These are phyloP conservation scores for Magallana ariakensis DNA, from an alignment of 1,140 invertebrate species.

Conservation along the genomic window DNA sequence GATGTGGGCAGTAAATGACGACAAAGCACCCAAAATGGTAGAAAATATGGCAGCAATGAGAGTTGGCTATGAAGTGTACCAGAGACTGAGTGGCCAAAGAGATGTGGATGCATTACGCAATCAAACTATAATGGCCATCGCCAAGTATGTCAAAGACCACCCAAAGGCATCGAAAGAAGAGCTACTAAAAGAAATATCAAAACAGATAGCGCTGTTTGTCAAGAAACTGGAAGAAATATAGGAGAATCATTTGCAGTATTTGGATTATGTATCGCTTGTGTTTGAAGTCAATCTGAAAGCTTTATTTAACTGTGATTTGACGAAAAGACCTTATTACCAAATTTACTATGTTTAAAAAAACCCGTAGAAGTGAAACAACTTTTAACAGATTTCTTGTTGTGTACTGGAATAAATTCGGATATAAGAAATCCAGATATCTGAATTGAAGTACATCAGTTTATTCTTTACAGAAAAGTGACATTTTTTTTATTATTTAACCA, in stretches of 20 bases:
- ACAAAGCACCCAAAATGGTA: constrained; percentile 51
- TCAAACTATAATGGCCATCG: constrained; percentile 66
- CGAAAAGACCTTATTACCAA: no score
- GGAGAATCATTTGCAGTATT: neutral
- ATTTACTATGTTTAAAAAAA: no score
- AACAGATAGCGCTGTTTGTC: constrained; percentile 65
- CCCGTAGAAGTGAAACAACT: no score
- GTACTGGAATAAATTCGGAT: no score
- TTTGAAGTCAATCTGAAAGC: no score
- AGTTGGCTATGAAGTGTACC: constrained; percentile 64
- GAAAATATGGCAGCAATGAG: constrained; percentile 57
- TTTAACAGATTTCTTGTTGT: no score
- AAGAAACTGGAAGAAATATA: constrained; percentile 66
- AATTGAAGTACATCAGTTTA: no score
- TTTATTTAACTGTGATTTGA: no score
- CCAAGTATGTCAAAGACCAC: constrained; percentile 68
- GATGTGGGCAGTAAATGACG: constrained; percentile 58
- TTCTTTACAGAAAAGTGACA: no score
- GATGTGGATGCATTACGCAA: constrained; percentile 67
- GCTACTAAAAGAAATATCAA: constrained; percentile 62
- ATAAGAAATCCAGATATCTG: no score
- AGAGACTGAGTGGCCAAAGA: constrained; percentile 63
- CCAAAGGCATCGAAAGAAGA: constrained; percentile 70
- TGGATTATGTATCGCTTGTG: no score
- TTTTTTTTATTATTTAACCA: no score